These are phyloP conservation scores for Leptestheria dahalacensis DNA, from an alignment of 1,140 invertebrate species.

Conservation along the genomic window DNA sequence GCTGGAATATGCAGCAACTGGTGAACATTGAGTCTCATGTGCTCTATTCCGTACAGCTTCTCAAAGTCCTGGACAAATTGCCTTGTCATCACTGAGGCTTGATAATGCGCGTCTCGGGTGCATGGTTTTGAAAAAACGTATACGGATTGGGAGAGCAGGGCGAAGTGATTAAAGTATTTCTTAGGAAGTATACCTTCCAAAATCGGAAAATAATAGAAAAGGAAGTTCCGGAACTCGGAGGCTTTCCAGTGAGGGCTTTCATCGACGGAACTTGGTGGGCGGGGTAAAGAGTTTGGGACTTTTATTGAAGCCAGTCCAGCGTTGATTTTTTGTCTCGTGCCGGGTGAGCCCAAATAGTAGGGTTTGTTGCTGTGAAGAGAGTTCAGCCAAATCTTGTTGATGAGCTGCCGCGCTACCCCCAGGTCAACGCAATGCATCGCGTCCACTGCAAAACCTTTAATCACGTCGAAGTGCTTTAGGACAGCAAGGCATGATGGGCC, in stretches of 20 bases:
- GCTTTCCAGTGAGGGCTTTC: not conserved
- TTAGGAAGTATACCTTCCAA: not conserved
- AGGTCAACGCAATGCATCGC: slow-evolving; percentile 1
- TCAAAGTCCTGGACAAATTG: not conserved
- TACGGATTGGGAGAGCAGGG: not conserved
- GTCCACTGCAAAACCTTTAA: not conserved
- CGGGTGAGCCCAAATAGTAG: not conserved
- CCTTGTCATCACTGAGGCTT: not conserved
- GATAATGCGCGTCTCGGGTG: not conserved
- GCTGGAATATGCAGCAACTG: not conserved
- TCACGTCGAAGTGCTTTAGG: not conserved
- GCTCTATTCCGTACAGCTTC: not conserved
- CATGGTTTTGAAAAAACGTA: not conserved
- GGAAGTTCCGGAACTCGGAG: not conserved
- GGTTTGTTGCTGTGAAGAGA: not conserved
- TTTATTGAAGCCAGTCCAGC: too few species aligned
- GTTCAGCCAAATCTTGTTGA: not conserved
- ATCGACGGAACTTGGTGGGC: not conserved
- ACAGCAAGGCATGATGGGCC: not conserved
- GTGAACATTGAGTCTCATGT: slow-evolving; percentile 1
- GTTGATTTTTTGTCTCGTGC: not conserved
- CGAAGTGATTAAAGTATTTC: not conserved
- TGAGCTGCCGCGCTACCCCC: not conserved
- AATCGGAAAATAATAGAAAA: not conserved
- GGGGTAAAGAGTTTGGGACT: not conserved